A percentile compares a stretch with the other conserved stretches of the same genome.
These are phyloP conservation scores for Scaeva pyrastri DNA, from an alignment of 2,888 invertebrate genomes.

Conservation along the genomic window DNA sequence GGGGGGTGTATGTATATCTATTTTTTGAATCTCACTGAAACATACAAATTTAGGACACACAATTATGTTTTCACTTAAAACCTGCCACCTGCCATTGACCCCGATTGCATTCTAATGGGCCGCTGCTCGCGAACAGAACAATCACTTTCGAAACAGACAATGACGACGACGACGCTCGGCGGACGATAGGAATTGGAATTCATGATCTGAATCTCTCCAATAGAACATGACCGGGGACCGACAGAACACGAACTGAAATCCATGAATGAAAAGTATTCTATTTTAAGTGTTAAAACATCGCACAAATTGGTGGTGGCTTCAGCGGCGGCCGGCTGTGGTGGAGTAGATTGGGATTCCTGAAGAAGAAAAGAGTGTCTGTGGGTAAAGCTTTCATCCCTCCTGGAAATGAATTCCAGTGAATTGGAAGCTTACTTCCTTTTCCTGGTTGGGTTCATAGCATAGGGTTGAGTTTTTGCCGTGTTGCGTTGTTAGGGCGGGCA, in stretches of 20 bases:
- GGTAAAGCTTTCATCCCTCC: conserved; percentile 69
- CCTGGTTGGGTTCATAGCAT: not conserved
- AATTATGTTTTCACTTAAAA: not conserved
- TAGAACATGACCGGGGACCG: conserved; percentile 54
- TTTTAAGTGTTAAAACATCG: conserved; percentile 60
- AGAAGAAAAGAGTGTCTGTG: conserved; percentile 3
- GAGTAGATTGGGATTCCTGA: not conserved
- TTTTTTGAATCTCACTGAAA: too few relatives aligned
- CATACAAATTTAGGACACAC: not conserved
- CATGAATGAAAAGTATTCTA: conserved; percentile 64
- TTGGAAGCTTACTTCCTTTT: conserved; percentile 8
- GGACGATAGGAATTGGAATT: too few relatives aligned
- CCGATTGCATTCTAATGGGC: not conserved
- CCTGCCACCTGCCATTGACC: not conserved
- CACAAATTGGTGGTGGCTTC: not conserved
- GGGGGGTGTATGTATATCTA: too few relatives aligned
- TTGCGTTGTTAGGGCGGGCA: not conserved
- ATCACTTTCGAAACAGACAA: not conserved
- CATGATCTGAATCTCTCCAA: conserved; percentile 26
- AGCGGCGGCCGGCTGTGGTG: too few relatives aligned
- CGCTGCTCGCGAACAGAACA: conserved; percentile 3
- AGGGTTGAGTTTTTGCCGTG: too few relatives aligned
- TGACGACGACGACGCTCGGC: not conserved
- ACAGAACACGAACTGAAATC: conserved; percentile 63
- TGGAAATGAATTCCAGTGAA: conserved; percentile 26